Evolutionary conservation across 1,140 invertebrate species (phyloP), one percentile per base, ranked within the genome.

Genomic region (Calliopsis andreniformis): DNA sequence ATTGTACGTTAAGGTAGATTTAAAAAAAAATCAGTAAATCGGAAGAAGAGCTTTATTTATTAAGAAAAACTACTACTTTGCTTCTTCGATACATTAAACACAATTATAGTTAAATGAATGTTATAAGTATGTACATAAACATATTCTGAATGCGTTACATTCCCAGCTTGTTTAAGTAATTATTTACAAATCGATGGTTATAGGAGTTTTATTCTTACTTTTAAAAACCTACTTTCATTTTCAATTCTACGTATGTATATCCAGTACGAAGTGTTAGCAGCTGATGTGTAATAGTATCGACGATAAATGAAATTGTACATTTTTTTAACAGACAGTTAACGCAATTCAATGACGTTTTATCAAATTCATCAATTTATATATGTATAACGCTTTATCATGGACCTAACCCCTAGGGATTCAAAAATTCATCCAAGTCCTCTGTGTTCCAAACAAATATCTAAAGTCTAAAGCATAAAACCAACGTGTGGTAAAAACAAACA

Each of bases 91-190:
- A 72, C 70, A 64, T 53, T 8, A n/a, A 42, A 3, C 28, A 45
- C 28, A 45, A 43, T 16, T 1, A 10, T 39, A 39, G 10, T 1
- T 47, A 30, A 12, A 42, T 25, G 30, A 63, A 43, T 43, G 23
- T 53, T 53, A 20, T 14, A 53, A 43, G n/a, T 55, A 64, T 3
- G 64, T 53, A 64, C 35, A 53, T 20, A n/a, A n/a, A n/a, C n/a
- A 14, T 62, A 32, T 71, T 58, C 23, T n/a, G 2, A 61, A 49
- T 18, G 39, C 10, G 12, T 42, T 55, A 64, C 61, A 64, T 53
- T 64, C 10, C 1, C 25, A 51, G 42, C 62, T 62, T 23, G 18
- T 28, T 23, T 53, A 39, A 5, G 35, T 63, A 30, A 18, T 71
- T 32, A 71, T 61, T 49, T 68, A 56, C 47, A 51, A 58, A 16